Percentiles rank a stretch among this genome's conserved stretches.
phyloP scores from a whole-genome alignment of 2,113 vertebrate genomes.

The Grallaria varia region DNA sequence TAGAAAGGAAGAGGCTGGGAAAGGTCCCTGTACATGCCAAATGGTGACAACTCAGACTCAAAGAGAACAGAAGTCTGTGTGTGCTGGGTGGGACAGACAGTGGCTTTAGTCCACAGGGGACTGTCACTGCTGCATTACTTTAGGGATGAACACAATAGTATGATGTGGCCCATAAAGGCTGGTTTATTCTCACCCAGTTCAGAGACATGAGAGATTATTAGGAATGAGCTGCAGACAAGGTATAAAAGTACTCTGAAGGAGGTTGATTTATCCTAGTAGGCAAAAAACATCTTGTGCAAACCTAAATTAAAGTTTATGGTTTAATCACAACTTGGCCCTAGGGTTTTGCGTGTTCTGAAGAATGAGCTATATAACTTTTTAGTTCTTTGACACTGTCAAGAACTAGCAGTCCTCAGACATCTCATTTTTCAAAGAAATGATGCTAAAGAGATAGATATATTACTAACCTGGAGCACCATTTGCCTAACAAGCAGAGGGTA shows the following conservation, averaged over 20 bases:
- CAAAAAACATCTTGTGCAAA: not conserved
- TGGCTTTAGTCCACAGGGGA: not conserved
- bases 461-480: not conserved
- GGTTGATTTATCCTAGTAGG: not conserved
- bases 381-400: not conserved
- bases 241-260: not conserved
- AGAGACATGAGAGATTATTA: not conserved
- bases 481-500: not conserved
- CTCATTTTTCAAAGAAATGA: not conserved
- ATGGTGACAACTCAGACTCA: rapidly evolving
- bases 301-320: not conserved
- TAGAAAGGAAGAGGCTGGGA: not conserved
- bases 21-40: not conserved
- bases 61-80: not conserved
- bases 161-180: not conserved
- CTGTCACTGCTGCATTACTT: not conserved
- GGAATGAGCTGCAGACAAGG: not conserved
- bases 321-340: not conserved
- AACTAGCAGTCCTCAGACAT: not conserved
- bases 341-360: not conserved
- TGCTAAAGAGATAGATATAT: not conserved
- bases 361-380: not conserved
- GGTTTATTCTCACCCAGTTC: not conserved
- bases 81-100: not conserved
- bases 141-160: not conserved